Evolutionary conservation across 1,140 invertebrate species (phyloP).

Genomic region (Wiebesia pumilae): DNA sequence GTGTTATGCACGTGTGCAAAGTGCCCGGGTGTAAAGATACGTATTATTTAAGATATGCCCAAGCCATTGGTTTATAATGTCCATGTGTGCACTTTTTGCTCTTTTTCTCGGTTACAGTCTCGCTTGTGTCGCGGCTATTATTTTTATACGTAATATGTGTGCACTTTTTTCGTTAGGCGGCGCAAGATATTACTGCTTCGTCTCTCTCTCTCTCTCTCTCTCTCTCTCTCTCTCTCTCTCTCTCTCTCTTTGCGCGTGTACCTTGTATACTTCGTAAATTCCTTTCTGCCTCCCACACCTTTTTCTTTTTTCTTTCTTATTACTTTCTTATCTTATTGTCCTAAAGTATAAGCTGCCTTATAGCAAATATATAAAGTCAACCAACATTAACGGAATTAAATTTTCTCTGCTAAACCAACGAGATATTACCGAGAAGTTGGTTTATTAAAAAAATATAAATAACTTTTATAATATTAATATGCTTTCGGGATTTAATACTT

Average conservation of each 20-base stretch:
- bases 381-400: too few relatives aligned
- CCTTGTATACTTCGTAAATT: too few relatives aligned
- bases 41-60: neutral
- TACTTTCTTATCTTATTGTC: neutral
- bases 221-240: neutral
- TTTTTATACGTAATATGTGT: conserved; percentile 32
- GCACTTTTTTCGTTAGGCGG: conserved; percentile 17
- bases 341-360: neutral
- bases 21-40: neutral
- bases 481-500: too few relatives aligned
- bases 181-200: neutral
- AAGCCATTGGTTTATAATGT: conserved; percentile 11
- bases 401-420: too few relatives aligned
- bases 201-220: neutral
- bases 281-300: too few relatives aligned
- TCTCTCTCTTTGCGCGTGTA: too few relatives aligned
- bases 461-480: too few relatives aligned
- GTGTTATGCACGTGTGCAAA: neutral
- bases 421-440: neutral
- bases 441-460: too few relatives aligned
- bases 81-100: neutral
- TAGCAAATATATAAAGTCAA: too few relatives aligned
- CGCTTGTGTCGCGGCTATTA: conserved; percentile 1
- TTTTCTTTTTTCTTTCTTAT: neutral
- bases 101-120: neutral